Evolutionary conservation across 2,888 invertebrate species (phyloP).

Genomic region (Drosophila robusta): DNA sequence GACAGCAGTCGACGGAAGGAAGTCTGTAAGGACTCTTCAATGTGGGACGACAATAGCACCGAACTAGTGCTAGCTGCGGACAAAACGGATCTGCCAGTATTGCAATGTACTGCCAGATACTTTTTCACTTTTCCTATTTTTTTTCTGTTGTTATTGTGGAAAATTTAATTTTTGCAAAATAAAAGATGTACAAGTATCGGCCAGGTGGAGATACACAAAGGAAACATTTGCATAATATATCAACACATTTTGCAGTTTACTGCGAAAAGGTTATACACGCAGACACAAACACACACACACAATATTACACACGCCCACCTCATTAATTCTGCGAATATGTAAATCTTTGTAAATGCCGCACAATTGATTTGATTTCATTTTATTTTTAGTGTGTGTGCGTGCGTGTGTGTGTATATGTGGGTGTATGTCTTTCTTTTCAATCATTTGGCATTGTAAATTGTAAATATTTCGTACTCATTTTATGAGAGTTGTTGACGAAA

Average conservation of each 20-base stretch:
- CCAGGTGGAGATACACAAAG: slow-evolving; percentile 43
- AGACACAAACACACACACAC: slow-evolving; percentile 21
- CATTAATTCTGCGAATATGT: slow-evolving; percentile 49
- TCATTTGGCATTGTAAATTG: slow-evolving; percentile 60
- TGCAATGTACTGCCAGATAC: slow-evolving; percentile 53
- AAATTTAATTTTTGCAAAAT: slow-evolving; percentile 47
- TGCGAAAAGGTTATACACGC: slow-evolving; percentile 35
- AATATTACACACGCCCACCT: slow-evolving; percentile 35
- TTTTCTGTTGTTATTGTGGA: slow-evolving; percentile 29
- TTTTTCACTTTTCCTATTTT: slow-evolving; percentile 8
- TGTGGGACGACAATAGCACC: slow-evolving; percentile 42
- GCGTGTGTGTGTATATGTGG: not conserved
- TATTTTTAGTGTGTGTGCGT: slow-evolving; percentile 33
- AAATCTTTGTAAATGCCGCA: slow-evolving; percentile 62
- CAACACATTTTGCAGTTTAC: slow-evolving; percentile 48
- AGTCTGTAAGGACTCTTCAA: slow-evolving; percentile 68
- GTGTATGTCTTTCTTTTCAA: slow-evolving; percentile 43
- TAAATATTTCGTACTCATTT: slow-evolving; percentile 51
- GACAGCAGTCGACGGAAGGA: slow-evolving; percentile 30
- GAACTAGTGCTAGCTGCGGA: slow-evolving; percentile 34
- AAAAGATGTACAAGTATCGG: slow-evolving; percentile 42
- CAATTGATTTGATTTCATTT: slow-evolving; percentile 74
- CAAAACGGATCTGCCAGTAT: slow-evolving; percentile 67
- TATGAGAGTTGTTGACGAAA: slow-evolving; percentile 57
- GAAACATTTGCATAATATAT: slow-evolving; percentile 69